Percentiles rank a stretch among this genome's conserved stretches.
Evolutionary conservation across 2,888 invertebrate genomes (phyloP).

Genomic region (Torymus auratus): DNA sequence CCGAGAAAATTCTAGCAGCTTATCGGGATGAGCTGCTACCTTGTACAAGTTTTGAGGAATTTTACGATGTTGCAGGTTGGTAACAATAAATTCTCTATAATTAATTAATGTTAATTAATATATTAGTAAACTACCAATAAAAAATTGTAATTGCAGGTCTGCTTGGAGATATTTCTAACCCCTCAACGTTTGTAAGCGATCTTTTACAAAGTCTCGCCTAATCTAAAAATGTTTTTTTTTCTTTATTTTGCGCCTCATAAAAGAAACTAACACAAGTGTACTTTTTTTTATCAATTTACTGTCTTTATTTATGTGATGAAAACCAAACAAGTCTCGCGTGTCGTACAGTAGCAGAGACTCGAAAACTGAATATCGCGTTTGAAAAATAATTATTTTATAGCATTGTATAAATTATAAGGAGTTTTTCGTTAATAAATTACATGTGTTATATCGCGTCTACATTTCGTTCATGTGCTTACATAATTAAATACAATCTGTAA

Average conservation of each 20-base stretch:
- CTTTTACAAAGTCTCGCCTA: conserved; percentile 77
- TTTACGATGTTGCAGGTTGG: conserved; percentile 93
- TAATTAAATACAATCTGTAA: conserved; percentile 46
- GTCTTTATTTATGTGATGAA: conserved; percentile 50
- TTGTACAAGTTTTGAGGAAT: conserved; percentile 93
- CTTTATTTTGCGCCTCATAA: conserved; percentile 51
- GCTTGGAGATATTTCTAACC: conserved; percentile 82
- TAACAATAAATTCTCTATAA: conserved; percentile 50
- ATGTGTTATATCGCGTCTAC: conserved; percentile 41
- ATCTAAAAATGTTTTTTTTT: conserved; percentile 54
- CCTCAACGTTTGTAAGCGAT: conserved; percentile 81
- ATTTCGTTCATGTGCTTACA: conserved; percentile 54
- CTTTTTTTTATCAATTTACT: conserved; percentile 50
- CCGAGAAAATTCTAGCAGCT: conserved; percentile 87
- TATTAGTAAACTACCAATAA: conserved; percentile 10
- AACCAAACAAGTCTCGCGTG: conserved; percentile 47
- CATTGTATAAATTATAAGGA: conserved; percentile 57
- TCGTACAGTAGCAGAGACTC: conserved; percentile 1
- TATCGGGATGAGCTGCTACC: conserved; percentile 94
- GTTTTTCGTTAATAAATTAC: conserved; percentile 51
- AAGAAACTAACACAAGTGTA: conserved; percentile 51
- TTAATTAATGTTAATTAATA: conserved; percentile 15
- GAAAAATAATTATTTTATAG: conserved; percentile 52
- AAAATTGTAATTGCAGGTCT: conserved; percentile 78
- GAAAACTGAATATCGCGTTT: conserved; percentile 36